Evolutionary conservation across 2,888 invertebrate species (phyloP).

Genomic region (Nomada ruficornis): DNA sequence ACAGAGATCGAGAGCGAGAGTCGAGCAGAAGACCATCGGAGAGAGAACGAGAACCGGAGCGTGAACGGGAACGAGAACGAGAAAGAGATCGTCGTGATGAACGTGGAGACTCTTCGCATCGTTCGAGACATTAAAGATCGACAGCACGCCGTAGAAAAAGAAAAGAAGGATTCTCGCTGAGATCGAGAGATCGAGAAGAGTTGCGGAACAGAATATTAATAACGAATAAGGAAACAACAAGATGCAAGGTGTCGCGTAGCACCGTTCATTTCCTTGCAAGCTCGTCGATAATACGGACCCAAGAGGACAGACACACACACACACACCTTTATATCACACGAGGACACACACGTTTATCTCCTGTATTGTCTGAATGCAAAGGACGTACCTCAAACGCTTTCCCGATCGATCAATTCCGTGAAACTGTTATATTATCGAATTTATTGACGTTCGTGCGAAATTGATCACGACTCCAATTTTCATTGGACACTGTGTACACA

Average conservation of each 20-base stretch:
- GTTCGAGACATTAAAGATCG: conserved; percentile 87
- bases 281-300: conserved; percentile 15
- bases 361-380: conserved; percentile 20
- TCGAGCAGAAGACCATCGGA: conserved; percentile 86
- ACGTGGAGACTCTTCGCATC: conserved; percentile 86
- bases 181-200: conserved; percentile 2
- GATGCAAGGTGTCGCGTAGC: background rate
- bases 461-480: background rate
- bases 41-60: conserved; percentile 87
- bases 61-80: conserved; percentile 88
- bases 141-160: background rate
- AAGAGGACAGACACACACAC: conserved; percentile 28
- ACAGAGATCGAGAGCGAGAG: conserved; percentile 87
- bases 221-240: conserved; percentile 1
- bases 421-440: background rate
- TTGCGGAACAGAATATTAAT: background rate
- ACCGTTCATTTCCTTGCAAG: conserved; percentile 28
- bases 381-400: conserved; percentile 43
- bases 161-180: conserved; percentile 21
- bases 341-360: conserved; percentile 22
- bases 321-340: background rate
- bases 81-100: conserved; percentile 89
- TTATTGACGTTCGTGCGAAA: background rate
- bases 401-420: conserved; percentile 2
- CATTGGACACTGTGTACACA: no score